Conservation (phyloP, 2,113 vertebrate genomes). For the Pseudorectes ferrugineus region DNA sequence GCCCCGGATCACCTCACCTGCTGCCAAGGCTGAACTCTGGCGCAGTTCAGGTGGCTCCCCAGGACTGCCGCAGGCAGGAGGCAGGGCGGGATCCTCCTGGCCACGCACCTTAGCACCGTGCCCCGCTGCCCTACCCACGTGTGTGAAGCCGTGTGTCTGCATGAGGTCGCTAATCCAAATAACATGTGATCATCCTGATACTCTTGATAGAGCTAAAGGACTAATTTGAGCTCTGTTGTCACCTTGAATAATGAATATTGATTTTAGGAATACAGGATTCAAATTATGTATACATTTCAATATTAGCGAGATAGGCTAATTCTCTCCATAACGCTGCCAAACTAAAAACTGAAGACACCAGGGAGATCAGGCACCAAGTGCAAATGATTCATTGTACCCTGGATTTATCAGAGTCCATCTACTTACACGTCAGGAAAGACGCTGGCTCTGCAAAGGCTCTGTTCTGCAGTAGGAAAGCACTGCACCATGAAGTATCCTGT, state of each 20-base stretch:
- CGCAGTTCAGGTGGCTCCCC: neutral
- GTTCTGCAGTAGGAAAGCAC: neutral
- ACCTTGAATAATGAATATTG: neutral
- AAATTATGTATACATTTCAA: neutral
- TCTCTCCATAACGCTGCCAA: neutral
- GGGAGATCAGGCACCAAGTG: neutral
- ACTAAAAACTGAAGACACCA: neutral
- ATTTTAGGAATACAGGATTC: neutral
- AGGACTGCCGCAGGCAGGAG: neutral
- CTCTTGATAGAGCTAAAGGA: neutral
- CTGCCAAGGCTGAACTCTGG: accelerated
- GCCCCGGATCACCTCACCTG: neutral
- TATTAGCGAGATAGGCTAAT: neutral
- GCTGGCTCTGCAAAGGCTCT: neutral
- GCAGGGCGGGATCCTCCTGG: neutral
- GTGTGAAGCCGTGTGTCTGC: neutral
- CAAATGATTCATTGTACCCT: neutral
- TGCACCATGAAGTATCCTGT: neutral
- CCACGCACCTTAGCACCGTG: neutral
- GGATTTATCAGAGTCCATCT: neutral
- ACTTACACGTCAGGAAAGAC: neutral
- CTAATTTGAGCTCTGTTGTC: neutral
- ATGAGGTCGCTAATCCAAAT: neutral
- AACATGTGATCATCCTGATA: neutral
- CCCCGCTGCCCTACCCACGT: neutral